Evolutionary conservation across 2,113 vertebrate species (phyloP).

Genomic region (Rhodinocichla rosea): DNA sequence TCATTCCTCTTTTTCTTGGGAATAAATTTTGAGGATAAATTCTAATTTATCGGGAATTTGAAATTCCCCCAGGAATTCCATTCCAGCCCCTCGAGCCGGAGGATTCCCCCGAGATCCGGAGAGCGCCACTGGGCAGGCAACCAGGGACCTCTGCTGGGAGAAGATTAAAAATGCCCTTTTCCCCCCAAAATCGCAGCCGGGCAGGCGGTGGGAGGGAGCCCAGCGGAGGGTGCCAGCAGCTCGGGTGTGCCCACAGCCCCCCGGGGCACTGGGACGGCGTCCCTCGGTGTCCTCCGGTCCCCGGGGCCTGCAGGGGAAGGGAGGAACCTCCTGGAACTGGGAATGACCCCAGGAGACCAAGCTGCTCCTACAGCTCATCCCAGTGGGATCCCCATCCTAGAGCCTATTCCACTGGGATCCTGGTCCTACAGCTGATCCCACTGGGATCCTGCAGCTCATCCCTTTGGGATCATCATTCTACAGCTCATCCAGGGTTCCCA

Average conservation of each 20-base stretch:
- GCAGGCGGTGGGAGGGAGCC: neutral
- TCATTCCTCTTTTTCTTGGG: neutral
- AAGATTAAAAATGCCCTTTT: neutral
- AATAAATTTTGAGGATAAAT: neutral
- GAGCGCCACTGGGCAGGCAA: neutral
- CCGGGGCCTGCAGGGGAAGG: neutral
- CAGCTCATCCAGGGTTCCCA: neutral
- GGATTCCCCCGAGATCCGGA: neutral
- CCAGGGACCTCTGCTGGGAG: neutral
- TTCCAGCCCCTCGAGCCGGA: neutral
- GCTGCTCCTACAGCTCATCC: neutral
- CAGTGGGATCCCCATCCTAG: accelerated
- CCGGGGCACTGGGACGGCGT: neutral
- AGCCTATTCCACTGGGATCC: neutral
- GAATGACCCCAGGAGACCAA: neutral
- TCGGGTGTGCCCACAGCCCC: neutral
- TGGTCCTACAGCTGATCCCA: accelerated
- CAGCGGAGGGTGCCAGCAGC: neutral
- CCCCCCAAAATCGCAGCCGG: neutral
- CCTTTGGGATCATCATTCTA: too few species aligned
- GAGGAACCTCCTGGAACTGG: neutral
- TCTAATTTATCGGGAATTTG: neutral
- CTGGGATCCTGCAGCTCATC: too few species aligned
- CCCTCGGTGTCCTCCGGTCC: too few species aligned
- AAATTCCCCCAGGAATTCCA: neutral